Evolutionary conservation across 2,888 invertebrate genomes (phyloP).

Genomic region (Steinernema carpocapsae): DNA sequence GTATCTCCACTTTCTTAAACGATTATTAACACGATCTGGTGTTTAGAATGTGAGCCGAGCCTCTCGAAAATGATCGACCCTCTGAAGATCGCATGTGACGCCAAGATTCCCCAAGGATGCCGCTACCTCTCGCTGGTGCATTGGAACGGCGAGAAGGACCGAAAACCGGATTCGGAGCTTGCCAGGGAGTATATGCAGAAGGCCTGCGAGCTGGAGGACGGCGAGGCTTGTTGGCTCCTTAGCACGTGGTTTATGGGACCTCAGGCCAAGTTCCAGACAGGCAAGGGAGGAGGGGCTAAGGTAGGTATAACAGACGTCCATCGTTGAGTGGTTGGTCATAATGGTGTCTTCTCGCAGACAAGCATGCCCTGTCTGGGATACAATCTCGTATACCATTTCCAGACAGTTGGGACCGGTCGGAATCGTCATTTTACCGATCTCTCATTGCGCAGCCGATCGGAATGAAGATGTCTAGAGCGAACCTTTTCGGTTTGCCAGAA

Average conservation of each 20-base stretch:
- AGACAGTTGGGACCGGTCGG: too few relatives aligned
- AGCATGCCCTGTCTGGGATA: too few relatives aligned
- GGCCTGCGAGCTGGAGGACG: constrained; percentile 63
- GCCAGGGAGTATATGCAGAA: constrained; percentile 64
- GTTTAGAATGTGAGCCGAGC: constrained; percentile 53
- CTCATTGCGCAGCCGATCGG: too few relatives aligned
- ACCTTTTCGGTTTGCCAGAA: too few relatives aligned
- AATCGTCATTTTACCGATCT: too few relatives aligned
- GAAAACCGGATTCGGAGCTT: constrained; percentile 52
- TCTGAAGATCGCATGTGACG: constrained; percentile 60
- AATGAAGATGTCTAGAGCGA: too few relatives aligned
- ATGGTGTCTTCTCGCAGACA: too few relatives aligned
- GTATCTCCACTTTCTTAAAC: constrained; percentile 62
- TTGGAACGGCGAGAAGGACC: constrained; percentile 61
- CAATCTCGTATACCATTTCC: too few relatives aligned
- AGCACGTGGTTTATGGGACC: constrained; percentile 66
- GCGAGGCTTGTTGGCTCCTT: constrained; percentile 65
- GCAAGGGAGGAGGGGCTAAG: constrained; percentile 20
- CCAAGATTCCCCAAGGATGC: constrained; percentile 53
- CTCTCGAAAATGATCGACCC: constrained; percentile 57
- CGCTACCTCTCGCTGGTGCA: constrained; percentile 59
- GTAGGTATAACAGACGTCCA: constrained; percentile 5
- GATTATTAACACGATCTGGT: too few relatives aligned
- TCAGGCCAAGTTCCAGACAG: constrained; percentile 54
- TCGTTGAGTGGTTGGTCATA: constrained; percentile 7